phyloP scores from a whole-genome alignment of 2,888 invertebrate species.

The Melikaiella ostensackeni region DNA sequence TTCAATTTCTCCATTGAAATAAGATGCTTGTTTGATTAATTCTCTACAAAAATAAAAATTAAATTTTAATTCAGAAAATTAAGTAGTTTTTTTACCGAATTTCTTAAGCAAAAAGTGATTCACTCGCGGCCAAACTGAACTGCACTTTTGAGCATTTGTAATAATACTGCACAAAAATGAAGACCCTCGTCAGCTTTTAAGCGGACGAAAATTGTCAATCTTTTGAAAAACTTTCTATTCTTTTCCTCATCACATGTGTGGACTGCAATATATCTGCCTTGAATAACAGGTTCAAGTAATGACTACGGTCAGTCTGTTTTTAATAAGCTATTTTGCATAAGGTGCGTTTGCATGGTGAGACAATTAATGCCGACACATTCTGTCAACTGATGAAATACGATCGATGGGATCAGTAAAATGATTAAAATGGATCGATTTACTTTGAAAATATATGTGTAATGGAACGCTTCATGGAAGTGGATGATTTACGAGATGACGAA shows the following conservation, averaged over 20 bases:
- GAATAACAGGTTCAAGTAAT: slow-evolving; percentile 33
- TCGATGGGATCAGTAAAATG: slow-evolving; percentile 22
- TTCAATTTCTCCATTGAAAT: too few relatives aligned
- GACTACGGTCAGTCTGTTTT: not conserved
- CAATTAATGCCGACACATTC: slow-evolving; percentile 21
- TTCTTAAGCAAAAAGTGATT: not conserved
- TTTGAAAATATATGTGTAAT: not conserved
- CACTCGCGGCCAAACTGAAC: not conserved
- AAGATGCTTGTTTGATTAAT: not conserved
- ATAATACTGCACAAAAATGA: not conserved
- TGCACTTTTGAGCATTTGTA: not conserved
- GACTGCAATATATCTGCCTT: slow-evolving; percentile 8
- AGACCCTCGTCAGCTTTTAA: not conserved
- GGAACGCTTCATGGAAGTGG: slow-evolving; percentile 1
- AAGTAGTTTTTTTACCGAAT: not conserved
- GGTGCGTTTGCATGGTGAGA: slow-evolving; percentile 29
- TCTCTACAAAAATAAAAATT: not conserved
- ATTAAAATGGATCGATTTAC: slow-evolving; percentile 17
- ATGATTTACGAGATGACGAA: slow-evolving; percentile 35
- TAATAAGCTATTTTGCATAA: slow-evolving; percentile 26
- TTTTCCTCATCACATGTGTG: not conserved
- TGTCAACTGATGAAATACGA: slow-evolving; percentile 13
- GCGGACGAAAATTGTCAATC: not conserved
- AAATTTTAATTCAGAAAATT: too few relatives aligned
- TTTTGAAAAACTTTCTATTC: slow-evolving; percentile 10